These are phyloP conservation scores for Semaprochilodus insignis DNA, from an alignment of 2,797 vertebrate species.

Conservation along the genomic window DNA sequence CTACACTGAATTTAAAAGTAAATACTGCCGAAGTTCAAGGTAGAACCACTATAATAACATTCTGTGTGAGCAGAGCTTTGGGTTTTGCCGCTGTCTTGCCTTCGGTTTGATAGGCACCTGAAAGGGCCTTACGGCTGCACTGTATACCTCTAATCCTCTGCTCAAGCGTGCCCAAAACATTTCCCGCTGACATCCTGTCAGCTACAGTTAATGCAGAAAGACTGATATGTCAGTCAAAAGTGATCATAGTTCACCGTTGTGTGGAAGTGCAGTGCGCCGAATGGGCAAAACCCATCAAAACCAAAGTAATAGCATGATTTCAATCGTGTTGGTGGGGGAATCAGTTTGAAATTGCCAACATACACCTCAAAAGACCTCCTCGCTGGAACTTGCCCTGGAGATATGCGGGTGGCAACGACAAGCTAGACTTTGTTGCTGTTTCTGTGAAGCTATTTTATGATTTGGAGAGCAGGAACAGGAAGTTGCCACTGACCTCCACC, in stretches of 20 bases:
- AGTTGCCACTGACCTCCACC: no score
- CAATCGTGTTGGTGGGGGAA: conserved; percentile 5
- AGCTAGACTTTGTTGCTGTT: not conserved
- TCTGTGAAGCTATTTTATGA: not conserved
- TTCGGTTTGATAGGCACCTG: conserved; percentile 31
- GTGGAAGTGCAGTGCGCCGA: conserved; percentile 8
- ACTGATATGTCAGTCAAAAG: not conserved
- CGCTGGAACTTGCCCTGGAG: not conserved
- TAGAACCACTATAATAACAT: conserved; percentile 38
- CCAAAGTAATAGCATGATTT: not conserved
- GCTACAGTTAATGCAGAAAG: conserved; percentile 24
- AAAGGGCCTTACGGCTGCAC: conserved; percentile 13
- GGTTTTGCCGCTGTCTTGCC: conserved; percentile 17
- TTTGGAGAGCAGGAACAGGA: not conserved
- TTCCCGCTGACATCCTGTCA: conserved; percentile 10
- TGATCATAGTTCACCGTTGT: conserved; percentile 27
- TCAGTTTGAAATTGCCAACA: not conserved
- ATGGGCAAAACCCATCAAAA: conserved; percentile 19
- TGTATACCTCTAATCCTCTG: conserved; percentile 17
- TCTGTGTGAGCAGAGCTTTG: conserved; percentile 24
- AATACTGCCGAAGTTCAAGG: conserved; percentile 35
- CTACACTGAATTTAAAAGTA: conserved; percentile 34
- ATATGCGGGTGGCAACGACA: conserved; percentile 3
- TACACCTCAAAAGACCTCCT: not conserved
- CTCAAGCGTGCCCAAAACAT: conserved; percentile 5